Base-by-base conservation (phyloP, 2,888 invertebrate species). In the Nomada ruficornis region DNA sequence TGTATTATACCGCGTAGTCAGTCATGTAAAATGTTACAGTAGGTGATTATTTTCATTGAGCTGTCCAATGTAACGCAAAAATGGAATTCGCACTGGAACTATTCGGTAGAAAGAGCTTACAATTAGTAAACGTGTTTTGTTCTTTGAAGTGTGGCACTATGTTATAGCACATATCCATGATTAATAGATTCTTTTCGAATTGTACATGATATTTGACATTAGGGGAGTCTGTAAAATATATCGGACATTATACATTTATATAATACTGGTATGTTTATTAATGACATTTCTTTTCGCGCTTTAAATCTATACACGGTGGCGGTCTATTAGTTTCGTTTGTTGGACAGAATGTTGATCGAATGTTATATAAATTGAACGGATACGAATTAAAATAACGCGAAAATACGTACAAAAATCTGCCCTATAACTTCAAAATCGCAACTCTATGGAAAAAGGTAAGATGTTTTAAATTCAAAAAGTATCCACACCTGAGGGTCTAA, bases 381-480 rank as follows among this genome's bases (percentile, higher is more conserved):
- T 2, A n/a, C 54, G 20, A 54, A 20, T 60, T n/a, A 20, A 23
- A 29, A 62, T 50, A 15, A 47, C 50, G 26, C 4, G 36, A 36
- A 57, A 15, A 68, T 11, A 44, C 57, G 47, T 57, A 55, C 18
- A 62, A 42, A 44, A 42, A 72, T 80, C 72, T 78, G 79, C 72
- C 77, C 80, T 70, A 60, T 62, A 47, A 77, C 80, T 80, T 80
- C 78, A 80, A 80, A 80, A 80, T 80, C 80, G 80, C 80, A 72
- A 62, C 44, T 23, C 63, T 73, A 68, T 29, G 42, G 36, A 59
- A 50, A 79, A 63, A 29, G 67, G 63, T 68, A 68, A 80, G 57
- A 62, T 68, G 54, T 80, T 80, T 80, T 79, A 68, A 72, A 80
- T 79, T 79, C 54, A 67, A 44, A 60, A 62, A 20, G 18, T 18